Evolutionary conservation across 37 sponge, comb jelly and placozoan species (phyloP).

Genomic region (Hexactinellida sp.): DNA sequence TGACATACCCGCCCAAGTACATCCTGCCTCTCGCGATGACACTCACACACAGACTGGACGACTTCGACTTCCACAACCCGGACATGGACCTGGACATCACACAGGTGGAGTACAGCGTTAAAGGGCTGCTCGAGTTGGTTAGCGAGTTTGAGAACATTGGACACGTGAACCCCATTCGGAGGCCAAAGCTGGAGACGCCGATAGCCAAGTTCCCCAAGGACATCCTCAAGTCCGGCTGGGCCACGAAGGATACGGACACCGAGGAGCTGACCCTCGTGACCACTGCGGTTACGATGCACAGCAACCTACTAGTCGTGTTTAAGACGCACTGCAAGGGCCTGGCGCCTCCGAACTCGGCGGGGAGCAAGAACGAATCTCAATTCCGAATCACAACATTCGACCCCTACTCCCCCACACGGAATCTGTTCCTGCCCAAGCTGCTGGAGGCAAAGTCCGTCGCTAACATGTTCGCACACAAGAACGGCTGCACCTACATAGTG

Average conservation of each 20-base stretch:
- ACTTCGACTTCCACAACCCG: neutral
- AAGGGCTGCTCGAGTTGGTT: neutral
- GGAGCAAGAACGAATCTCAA: neutral
- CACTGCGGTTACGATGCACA: neutral
- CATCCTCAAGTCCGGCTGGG: neutral
- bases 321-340: neutral
- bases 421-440: neutral
- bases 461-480: neutral
- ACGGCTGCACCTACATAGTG: neutral
- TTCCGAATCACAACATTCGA: neutral
- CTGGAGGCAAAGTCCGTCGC: neutral
- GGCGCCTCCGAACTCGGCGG: neutral
- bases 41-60: neutral
- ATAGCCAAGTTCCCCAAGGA: neutral
- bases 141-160: neutral
- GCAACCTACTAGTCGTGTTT: neutral
- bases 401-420: neutral
- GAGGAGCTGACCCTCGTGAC: neutral
- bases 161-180: neutral
- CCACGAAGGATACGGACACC: neutral
- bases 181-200: neutral
- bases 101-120: neutral
- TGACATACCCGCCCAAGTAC: neutral
- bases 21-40: constrained; percentile 1
- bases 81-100: neutral